A percentile compares a stretch with the other conserved stretches of the same genome.
Conservation (phyloP, 2,113 vertebrate genomes). For the Chunga burmeisteri region DNA sequence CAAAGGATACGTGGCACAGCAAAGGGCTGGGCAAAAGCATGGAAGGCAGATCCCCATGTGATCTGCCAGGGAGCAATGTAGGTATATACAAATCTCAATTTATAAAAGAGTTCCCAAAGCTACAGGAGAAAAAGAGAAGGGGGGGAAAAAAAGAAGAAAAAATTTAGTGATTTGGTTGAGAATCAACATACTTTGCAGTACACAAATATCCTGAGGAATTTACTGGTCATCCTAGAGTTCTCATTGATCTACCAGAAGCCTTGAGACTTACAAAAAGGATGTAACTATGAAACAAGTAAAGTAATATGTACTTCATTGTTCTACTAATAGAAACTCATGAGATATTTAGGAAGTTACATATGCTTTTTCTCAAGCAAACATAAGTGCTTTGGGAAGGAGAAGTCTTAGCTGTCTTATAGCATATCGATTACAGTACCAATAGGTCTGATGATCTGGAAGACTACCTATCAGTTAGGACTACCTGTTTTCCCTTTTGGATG, state of each 20-base stretch:
- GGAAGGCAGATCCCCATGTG: constrained; percentile 98
- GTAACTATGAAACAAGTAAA: not conserved
- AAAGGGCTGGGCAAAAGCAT: constrained; percentile 97
- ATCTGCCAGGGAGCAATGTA: constrained; percentile 99
- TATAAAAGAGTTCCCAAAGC: constrained; percentile 98
- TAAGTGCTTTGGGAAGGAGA: not conserved
- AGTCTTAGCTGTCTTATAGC: not conserved
- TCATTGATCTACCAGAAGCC: not conserved
- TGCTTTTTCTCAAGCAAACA: not conserved
- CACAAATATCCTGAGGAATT: not conserved
- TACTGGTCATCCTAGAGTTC: not conserved
- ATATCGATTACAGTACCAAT: not conserved
- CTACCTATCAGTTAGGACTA: not conserved
- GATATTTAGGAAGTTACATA: not conserved
- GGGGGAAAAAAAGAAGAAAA: not conserved
- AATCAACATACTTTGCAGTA: not conserved
- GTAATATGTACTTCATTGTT: not conserved
- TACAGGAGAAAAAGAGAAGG: constrained; percentile 17
- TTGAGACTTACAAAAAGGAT: not conserved
- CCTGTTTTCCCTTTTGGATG: not conserved
- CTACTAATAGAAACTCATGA: not conserved
- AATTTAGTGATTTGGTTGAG: not conserved
- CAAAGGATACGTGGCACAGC: constrained; percentile 98
- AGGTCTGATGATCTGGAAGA: not conserved
- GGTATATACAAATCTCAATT: constrained; percentile 95